Evolutionary conservation across 2,113 vertebrate species (phyloP), one percentile per base, ranked within the genome.

Genomic region (Lepisosteus osseus): DNA sequence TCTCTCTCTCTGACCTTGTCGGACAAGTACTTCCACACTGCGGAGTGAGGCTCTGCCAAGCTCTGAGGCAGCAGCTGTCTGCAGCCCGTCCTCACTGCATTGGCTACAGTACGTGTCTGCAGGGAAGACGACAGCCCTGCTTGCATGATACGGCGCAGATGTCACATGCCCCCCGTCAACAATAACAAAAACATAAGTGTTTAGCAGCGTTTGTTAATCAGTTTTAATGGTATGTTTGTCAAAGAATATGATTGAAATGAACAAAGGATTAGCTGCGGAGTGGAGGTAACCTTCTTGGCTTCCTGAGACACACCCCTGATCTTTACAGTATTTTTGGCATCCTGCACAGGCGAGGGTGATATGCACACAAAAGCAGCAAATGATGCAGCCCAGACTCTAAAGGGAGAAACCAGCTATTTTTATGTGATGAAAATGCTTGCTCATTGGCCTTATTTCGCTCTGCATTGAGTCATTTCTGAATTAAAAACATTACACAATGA

Each of bases 401-500:
- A 29, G 29, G 29, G 29, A 29, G 29, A 29, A 29, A 29, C 29
- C 29, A 29, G 5, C 5, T 51, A 51, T 51, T 51, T 51, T 51
- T 51, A 51, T 6, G 5, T 51, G 47, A 6, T 6, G 5, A 6
- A 51, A 51, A 51, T 6, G 47, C 9, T 51, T 51, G 47, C 47
- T 51, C 47, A 1, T 51, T 51, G 47, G 47, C 47, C 47, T 51
- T 51, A 6, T 51, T 9, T 67, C 74, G 59, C 45, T 72, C 72
- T 1, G 47, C 47, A 66, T 3, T 1, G 61, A 74, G 65, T 79
- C 68, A 63, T 61, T 71, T 64, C 80, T n/a, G 69, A 63, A 72
- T 74, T 55, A 76, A 70, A 73, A 78, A 79, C 82, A 83, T 74
- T 72, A 65, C 40, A 66, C 67, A 76, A 77, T 59, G 12, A 42